Conservation (phyloP, 1,140 invertebrate species). For the Sesamia nonagrioides region DNA sequence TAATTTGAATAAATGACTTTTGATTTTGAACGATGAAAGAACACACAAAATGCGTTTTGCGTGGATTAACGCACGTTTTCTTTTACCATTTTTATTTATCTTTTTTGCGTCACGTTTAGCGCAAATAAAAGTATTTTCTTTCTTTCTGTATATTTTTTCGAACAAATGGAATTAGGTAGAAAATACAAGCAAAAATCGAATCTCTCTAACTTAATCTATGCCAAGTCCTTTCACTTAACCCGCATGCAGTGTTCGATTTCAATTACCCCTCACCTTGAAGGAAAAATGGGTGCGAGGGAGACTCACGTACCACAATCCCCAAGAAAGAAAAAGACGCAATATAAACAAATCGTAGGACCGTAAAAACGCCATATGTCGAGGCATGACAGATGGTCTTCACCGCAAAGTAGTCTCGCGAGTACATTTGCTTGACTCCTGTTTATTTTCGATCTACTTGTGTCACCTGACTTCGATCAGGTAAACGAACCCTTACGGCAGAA, state of each 20-base stretch:
- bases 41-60: no score
- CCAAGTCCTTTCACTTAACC: constrained; percentile 80
- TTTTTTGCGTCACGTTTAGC: no score
- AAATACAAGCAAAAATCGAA: constrained; percentile 10
- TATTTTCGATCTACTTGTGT: constrained; percentile 30
- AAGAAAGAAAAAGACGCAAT: constrained; percentile 60
- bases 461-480: constrained; percentile 42
- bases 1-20: no score
- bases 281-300: constrained; percentile 70
- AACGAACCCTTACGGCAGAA: constrained; percentile 28
- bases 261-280: constrained; percentile 81
- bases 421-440: constrained; percentile 65
- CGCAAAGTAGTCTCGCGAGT: constrained; percentile 70
- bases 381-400: constrained; percentile 78
- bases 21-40: no score
- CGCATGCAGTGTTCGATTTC: constrained; percentile 84
- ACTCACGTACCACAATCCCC: constrained; percentile 14
- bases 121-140: no score
- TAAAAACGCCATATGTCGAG: constrained; percentile 81
- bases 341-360: constrained; percentile 82
- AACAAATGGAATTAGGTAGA: not conserved
- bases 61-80: no score
- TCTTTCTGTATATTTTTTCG: no score
- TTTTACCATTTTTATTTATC: no score
- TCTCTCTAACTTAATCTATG: constrained; percentile 67